Evolutionary conservation across 2,113 vertebrate genomes (phyloP), one percentile per base, ranked within the genome.

Genomic region (Heptranchias perlo): DNA sequence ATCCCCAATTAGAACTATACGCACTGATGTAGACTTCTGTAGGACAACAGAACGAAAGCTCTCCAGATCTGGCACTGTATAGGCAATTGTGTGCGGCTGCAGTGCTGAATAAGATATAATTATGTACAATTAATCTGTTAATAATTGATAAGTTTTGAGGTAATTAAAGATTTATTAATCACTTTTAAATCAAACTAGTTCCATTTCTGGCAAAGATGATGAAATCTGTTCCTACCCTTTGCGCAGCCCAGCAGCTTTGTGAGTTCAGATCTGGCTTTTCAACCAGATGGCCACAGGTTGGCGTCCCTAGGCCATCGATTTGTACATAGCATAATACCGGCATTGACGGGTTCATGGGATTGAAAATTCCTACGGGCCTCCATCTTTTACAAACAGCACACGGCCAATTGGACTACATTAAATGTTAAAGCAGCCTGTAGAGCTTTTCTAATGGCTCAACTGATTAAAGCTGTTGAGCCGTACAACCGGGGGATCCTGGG

Each of bases 81-180:
- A 35, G 64, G 25, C 39, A 69, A 47, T 62, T 94, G 44, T 65
- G 39, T 92, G n/a, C 35, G 65, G 44, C 94, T 95, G 47, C 65
- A 35, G 62, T 95, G 94, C 39, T 69, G 94, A 95, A 95, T 52
- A 95, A 95, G 94, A 35, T 47, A 18, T 95, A 95, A 95, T 95
- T 73, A 95, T 69, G 94, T 69, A 49, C 94, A 95, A 69, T 95
- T 52, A 95, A 95, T 95, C 94, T 73, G 31, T 95, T 95, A 95
- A 95, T 95, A 73, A 95, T 95, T 95, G 64, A 95, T 95, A 49
- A 31, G 65, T 28, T 95, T 73, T 69, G 47, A 52, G 39, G 44
- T 69, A 95, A 69, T 95, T 95, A 95, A 95, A 95, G 64, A 95
- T 95, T 95, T 95, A 95, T 95, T 95, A 95, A 95, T 35, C 94